A percentile compares a stretch with the other conserved stretches of the same genome.
Evolutionary conservation across 2,113 vertebrate species (phyloP).

Genomic region (Pandion haliaetus): DNA sequence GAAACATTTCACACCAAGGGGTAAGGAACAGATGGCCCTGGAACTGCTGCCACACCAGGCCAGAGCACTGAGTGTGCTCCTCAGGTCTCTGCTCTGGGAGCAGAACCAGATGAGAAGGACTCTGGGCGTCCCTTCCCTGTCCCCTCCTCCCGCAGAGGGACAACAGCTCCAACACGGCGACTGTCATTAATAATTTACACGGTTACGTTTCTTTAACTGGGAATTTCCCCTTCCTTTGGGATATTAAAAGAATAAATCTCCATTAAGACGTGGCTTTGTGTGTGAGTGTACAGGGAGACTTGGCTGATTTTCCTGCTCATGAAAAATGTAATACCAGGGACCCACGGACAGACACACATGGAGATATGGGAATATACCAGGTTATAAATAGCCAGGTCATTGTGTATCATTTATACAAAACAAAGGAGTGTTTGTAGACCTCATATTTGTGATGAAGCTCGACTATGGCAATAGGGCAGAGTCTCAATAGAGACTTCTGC

Average conservation of each 20-base stretch:
- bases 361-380: neutral
- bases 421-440: neutral
- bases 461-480: rapidly evolving
- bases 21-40: conserved; percentile 74
- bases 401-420: neutral
- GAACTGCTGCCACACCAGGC: neutral
- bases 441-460: neutral
- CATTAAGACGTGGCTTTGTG: neutral
- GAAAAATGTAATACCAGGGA: neutral
- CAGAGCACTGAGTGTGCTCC: neutral
- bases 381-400: neutral
- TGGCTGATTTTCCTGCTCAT: neutral
- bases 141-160: neutral
- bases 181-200: neutral
- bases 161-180: neutral
- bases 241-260: conserved; percentile 41
- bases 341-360: neutral
- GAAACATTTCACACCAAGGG: conserved; percentile 66
- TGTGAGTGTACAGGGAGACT: neutral
- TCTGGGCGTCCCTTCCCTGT: neutral
- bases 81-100: neutral
- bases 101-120: neutral
- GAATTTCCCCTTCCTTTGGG: conserved; percentile 32
- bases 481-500: rapidly evolving
- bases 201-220: neutral